Base-by-base conservation (phyloP, 35 echinoderm and acorn worm species). In the Apostichopus parvimensis region DNA sequence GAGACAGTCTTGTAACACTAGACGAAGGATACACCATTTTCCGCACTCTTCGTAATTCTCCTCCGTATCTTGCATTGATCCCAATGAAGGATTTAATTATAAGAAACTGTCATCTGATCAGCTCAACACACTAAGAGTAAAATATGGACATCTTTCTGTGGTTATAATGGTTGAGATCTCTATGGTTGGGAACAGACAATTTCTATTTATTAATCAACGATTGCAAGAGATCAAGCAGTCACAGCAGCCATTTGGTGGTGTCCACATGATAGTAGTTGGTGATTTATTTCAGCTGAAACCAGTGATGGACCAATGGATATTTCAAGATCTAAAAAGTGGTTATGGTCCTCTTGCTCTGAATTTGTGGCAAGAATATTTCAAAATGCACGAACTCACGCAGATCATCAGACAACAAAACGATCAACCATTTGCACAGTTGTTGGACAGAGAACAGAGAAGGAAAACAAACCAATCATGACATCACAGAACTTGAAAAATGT, bases 101-200 rank as follows among this genome's bases (percentile, higher is more conserved):
- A 60, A 66, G 20, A 82, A 60, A 18, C 57, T 92, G 3, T 13
- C 14, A 6, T 58, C 28, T 77, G 85, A 88, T 14, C 10, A 13
- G 59, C 52, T 88, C 17, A 93, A 92, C 34, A 92, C 77, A 8
- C 10, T 92, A 6, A 26, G n/a, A 65, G 20, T 79, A 21, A 45
- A 79, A 89, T 93, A 93, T 79, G 9, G 73, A 18, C 22, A 88
- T 64, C 54, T 93, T 1, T 79, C 83, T 7, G 92, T 93, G 6
- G 34, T 93, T 2, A 88, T 89, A 11, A 57, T 93, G 53, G 92
- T 89, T 93, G 92, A 93, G 77, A 89, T 93, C 20, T 88, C 83
- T 26, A 93, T 93, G 92, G 92, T 93, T 24, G 92, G 83, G 4
- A 93, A 77, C 59, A 87, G 45, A 75, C 92, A 93, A 54, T 85